These are phyloP conservation scores for Anoncus sp. DNA, from an alignment of 2,888 invertebrate species.

Conservation along the genomic window DNA sequence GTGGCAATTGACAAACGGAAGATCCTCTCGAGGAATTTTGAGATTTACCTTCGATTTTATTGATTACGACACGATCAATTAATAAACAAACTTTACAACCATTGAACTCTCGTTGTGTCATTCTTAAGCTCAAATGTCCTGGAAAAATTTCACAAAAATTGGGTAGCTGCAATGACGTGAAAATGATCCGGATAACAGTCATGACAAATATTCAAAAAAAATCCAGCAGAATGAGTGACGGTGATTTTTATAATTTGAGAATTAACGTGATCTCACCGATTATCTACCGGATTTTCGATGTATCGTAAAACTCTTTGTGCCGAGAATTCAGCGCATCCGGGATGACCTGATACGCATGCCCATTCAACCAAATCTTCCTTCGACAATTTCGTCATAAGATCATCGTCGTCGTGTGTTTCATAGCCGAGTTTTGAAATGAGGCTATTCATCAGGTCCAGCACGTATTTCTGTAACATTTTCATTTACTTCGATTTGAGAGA, in stretches of 20 bases:
- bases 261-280: constrained; percentile 48
- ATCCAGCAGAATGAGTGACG: not conserved
- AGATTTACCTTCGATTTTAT: constrained; percentile 51
- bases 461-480: constrained; percentile 68
- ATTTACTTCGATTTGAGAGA: not conserved
- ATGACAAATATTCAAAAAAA: not conserved
- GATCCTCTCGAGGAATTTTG: constrained; percentile 18
- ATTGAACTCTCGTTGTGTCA: constrained; percentile 57
- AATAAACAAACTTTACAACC: constrained; percentile 61
- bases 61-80: constrained; percentile 68
- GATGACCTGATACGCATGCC: constrained; percentile 80
- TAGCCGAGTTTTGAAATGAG: constrained; percentile 74
- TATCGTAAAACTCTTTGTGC: constrained; percentile 36
- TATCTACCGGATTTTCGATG: constrained; percentile 45
- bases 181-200: not conserved
- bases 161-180: too few relatives aligned
- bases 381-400: constrained; percentile 72
- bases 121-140: constrained; percentile 68
- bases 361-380: constrained; percentile 74
- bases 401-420: constrained; percentile 70
- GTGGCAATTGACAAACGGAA: constrained; percentile 3
- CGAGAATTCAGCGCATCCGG: constrained; percentile 79
- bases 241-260: not conserved
- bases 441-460: constrained; percentile 72
- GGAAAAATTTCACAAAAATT: constrained; percentile 71